Evolutionary conservation across 2,888 invertebrate species (phyloP).

Genomic region (Syrista parreyssii): DNA sequence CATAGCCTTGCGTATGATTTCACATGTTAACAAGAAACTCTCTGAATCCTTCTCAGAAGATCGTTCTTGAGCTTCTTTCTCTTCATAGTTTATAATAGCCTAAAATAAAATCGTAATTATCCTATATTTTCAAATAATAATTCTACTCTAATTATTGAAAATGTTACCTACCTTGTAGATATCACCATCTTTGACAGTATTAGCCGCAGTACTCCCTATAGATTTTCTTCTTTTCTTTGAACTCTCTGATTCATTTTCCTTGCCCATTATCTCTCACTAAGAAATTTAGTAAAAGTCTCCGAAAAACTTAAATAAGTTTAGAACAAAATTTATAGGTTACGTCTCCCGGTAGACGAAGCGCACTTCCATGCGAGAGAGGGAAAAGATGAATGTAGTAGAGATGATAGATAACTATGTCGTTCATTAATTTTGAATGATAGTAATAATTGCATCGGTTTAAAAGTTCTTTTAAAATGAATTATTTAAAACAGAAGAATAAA

Average conservation of each 20-base stretch:
- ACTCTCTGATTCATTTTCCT: slow-evolving; percentile 52
- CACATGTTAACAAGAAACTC: slow-evolving; percentile 77
- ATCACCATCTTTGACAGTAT: slow-evolving; percentile 49
- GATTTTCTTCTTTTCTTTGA: slow-evolving; percentile 55
- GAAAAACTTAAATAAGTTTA: background rate
- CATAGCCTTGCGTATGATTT: slow-evolving; percentile 77
- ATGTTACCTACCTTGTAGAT: slow-evolving; percentile 51
- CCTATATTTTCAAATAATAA: background rate
- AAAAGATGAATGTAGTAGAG: background rate
- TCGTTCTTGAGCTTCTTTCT: slow-evolving; percentile 76
- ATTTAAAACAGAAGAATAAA: background rate
- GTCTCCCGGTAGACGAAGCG: background rate
- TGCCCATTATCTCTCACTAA: slow-evolving; percentile 44
- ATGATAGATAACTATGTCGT: background rate
- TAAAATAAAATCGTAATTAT: slow-evolving; percentile 54
- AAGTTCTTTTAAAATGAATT: background rate
- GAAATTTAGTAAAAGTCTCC: background rate
- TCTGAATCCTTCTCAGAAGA: slow-evolving; percentile 76
- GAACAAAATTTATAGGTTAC: background rate
- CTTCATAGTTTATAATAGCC: slow-evolving; percentile 80
- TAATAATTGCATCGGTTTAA: background rate
- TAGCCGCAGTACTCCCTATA: slow-evolving; percentile 27
- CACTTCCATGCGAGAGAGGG: background rate
- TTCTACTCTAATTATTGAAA: background rate
- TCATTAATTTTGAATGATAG: background rate